Evolutionary conservation across 2,113 vertebrate genomes (phyloP).

Genomic region (Bufo bufo): DNA sequence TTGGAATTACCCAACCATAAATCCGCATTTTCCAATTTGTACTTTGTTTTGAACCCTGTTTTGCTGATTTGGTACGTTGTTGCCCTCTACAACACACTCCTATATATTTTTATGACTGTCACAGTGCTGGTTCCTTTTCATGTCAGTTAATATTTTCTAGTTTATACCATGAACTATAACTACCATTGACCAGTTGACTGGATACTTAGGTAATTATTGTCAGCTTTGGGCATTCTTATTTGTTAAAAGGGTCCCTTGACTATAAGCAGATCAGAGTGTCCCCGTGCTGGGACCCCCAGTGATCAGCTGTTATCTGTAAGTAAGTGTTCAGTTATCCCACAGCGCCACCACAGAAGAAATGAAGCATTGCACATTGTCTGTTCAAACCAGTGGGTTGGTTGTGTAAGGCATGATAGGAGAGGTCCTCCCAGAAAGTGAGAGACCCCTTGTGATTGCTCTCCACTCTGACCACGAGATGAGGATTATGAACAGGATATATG

Average conservation of each 20-base stretch:
- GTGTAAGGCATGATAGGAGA: too few species aligned
- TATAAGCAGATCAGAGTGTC: not conserved
- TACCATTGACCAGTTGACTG: not conserved
- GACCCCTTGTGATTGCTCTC: too few species aligned
- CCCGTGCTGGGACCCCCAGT: not conserved
- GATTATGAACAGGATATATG: too few species aligned
- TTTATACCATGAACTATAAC: not conserved
- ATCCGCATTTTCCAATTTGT: not conserved
- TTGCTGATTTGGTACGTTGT: not conserved
- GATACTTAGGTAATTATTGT: not conserved
- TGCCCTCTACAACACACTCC: not conserved
- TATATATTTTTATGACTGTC: not conserved
- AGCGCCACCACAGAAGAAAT: too few species aligned
- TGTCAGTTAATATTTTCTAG: constrained; percentile 3
- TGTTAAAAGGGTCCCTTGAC: not conserved
- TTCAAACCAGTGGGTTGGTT: too few species aligned
- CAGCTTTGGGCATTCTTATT: too few species aligned
- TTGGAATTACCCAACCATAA: not conserved
- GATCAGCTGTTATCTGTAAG: not conserved
- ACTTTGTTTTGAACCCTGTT: not conserved
- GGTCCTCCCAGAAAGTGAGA: too few species aligned
- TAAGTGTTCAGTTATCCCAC: too few species aligned
- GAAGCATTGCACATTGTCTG: too few species aligned
- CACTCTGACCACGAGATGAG: too few species aligned
- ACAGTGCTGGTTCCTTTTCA: not conserved